Base-by-base conservation (phyloP, 1,140 invertebrate species). In the Bombus superbus region DNA sequence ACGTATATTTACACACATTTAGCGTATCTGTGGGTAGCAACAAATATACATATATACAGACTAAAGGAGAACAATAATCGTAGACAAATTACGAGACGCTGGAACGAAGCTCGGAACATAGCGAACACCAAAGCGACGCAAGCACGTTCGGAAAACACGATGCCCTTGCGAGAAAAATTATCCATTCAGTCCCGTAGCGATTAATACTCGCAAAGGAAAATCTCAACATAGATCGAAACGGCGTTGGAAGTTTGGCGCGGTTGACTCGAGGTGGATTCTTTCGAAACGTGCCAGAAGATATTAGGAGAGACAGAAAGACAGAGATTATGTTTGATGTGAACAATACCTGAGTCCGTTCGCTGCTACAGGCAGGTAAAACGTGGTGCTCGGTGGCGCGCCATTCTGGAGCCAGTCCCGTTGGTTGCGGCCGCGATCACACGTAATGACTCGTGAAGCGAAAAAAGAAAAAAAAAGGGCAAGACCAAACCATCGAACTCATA, bases 371-470 rank as follows among this genome's bases (percentile, higher is more conserved):
- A 47, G 62, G 18, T 53, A 77, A 47, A 64, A 71, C 64, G 62
- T 84, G 68, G 28, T 72, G 64, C 2, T 72, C 8, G 40, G 25
- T 77, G 74, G 5, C 74, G 75, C 47, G 75, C 38, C 66, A 71
- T n/a, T 40, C 66, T 79, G 83, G 83, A 84, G 83, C 83, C 83
- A 79, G 76, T 77, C 83, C 83, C 83, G 18, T 22, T 68, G 11
- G n/a, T 22, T 5, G 32, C n/a, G 6, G 8, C 32, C 2, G 35
- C 64, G 59, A n/a, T 35, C 64, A 28, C 64, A 82, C 81, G 35
- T 62, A n/a, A 35, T 42, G 25, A 25, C 53, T 47, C 44, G 22
- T 25, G 44, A 42, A 64, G 57, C 22, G 6, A 42, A 22, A n/a
- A 15, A 22, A 6, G 5, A 32, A 32, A 32, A 32, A 32, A 32